Evolutionary conservation across 2,797 vertebrate genomes (phyloP).

Genomic region (Fundulus diaphanus): DNA sequence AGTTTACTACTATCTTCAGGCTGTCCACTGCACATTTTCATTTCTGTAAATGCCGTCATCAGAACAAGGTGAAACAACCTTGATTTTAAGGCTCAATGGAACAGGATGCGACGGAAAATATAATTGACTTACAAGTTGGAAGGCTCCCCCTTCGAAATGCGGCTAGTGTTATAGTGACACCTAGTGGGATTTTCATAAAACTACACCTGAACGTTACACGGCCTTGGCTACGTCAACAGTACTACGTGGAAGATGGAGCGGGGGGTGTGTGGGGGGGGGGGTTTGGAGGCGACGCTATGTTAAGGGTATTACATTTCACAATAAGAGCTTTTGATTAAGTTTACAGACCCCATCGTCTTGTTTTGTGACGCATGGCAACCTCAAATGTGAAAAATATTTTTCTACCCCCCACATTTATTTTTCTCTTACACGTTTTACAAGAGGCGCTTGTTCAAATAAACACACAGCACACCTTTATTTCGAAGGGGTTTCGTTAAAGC

Average conservation of each 20-base stretch:
- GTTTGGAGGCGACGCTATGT: slow-evolving; percentile 27
- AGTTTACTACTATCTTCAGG: slow-evolving; percentile 47
- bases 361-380: accelerated
- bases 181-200: slow-evolving; percentile 24
- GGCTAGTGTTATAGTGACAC: slow-evolving; percentile 63
- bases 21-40: slow-evolving; percentile 43
- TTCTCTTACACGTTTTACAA: neutral
- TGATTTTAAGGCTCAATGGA: slow-evolving; percentile 23
- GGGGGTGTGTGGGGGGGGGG: slow-evolving; percentile 24
- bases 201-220: slow-evolving; percentile 22
- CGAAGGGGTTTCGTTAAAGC: slow-evolving; percentile 57
- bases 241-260: slow-evolving; percentile 65
- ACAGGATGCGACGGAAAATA: neutral
- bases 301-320: slow-evolving; percentile 59
- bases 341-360: neutral
- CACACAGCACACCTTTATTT: slow-evolving; percentile 46
- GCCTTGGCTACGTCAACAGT: slow-evolving; percentile 63
- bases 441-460: accelerated
- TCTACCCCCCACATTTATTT: accelerated
- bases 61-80: slow-evolving; percentile 26
- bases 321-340: slow-evolving; percentile 29
- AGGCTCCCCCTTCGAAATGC: too few species aligned
- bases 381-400: accelerated
- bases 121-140: neutral
- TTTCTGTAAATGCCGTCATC: slow-evolving; percentile 54